Base-by-base conservation (phyloP, 2,888 invertebrate species). In the Limnephilus lunatus region DNA sequence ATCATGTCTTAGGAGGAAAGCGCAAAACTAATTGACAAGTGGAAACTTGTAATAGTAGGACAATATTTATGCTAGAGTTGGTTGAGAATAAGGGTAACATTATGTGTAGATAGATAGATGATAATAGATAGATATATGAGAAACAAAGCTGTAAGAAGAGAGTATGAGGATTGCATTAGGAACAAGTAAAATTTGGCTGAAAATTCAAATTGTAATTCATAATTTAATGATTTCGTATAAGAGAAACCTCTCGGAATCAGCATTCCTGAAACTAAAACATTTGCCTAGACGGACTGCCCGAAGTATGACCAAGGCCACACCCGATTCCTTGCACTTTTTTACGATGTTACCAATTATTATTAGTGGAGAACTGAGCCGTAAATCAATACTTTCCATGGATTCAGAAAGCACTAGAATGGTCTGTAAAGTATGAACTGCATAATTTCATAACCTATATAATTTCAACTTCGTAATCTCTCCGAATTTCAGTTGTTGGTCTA, bases 271-370 rank as follows among this genome's bases (percentile, higher is more conserved):
- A 25, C 68, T 25, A 68, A 68, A 25, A 68, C 68, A 68, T 25
- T 68, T 68, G 25, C 25, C 25, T 68, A 25, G 68, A 9, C 68
- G 15, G 35, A 39, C 39, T 83, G 32, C 15, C 89, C 35, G 19
- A 12, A 83, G 39, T 89, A 44, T 14, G 80, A 81, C 80, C 89
- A 89, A 89, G 89, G 89, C 82, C 89, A 81, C 44, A n/a, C 89
- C 89, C 89, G 35, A 81, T 39, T 39, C 32, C 30, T 44, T 89
- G 48, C 89, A 89, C 31, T 89, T 89, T 81, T 81, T 89, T 89
- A 35, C 44, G 81, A 80, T 31, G 81, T 44, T 81, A 81, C 89
- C 89, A 89, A 81, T 89, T 89, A 89, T 48, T 44, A 48, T 44
- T 89, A 81, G 89, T 81, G 39, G 44, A 89, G 25, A 82, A 89